Evolutionary conservation across 2,888 invertebrate genomes (phyloP), one percentile per base, ranked within the genome.

Genomic region (Gibbula magus): DNA sequence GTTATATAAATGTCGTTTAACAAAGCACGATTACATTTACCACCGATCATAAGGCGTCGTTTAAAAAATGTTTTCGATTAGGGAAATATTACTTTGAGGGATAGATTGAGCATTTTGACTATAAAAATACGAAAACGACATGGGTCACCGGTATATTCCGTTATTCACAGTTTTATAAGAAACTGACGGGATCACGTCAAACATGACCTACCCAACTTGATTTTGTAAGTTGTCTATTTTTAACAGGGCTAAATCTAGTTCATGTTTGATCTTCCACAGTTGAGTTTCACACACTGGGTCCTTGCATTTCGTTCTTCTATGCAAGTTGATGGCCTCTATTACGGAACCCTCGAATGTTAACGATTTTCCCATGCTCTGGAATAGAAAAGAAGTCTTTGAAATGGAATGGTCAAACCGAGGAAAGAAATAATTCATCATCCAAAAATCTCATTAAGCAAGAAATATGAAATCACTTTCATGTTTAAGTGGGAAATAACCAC

Each of bases 181-280:
- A 45, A 76, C 32, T 25, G 20, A 25, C 20, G 20, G 29, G 45
- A 8, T 45, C 45, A 45, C 45, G 45, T 45, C 45, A 45, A 45
- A 35, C 5, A 45, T 45, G 16, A 22, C 20, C 39, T 82, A 91
- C 91, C 88, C 86, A 93, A 97, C 94, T 91, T 96, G 96, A 92
- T 96, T 96, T 91, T 97, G 96, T 89, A 98, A 94, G 92, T 97
- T 96, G 81, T 96, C 95, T 88, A 97, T 96, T 89, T 96, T 95
- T 89, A 97, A 94, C 88, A 96, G 94, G 0, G 97, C 96, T 93
- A 97, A 95, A 92, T 97, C 97, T 88, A 98, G 94, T 92, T 98
- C 97, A 92, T 97, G 96, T 88, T 96, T 96, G 73, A 97, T 96
- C 91, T 97, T 97, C 97, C 97, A 97, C 85, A 97, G 84, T 81